phyloP scores from a whole-genome alignment of 2,797 vertebrate species.

The Chaunax sp. region DNA sequence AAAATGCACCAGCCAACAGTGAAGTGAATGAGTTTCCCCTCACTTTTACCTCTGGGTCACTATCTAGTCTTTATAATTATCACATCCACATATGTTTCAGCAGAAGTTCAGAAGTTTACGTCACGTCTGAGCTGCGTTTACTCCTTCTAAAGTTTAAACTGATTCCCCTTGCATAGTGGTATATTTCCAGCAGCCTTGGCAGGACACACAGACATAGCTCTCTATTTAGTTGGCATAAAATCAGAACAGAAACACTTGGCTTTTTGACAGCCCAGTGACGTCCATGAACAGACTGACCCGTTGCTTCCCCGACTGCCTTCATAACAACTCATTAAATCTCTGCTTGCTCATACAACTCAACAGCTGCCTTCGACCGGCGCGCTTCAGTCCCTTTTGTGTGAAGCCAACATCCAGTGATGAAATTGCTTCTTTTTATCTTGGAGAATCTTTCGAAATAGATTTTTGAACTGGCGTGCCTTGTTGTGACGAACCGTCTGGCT shows the following conservation, averaged over 20 bases:
- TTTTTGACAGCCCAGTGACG: slow-evolving; percentile 62
- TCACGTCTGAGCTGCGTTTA: slow-evolving; percentile 42
- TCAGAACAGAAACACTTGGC: slow-evolving; percentile 68
- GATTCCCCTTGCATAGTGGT: slow-evolving; percentile 76
- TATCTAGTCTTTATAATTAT: no score
- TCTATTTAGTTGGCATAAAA: slow-evolving; percentile 76
- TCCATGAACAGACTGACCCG: slow-evolving; percentile 64
- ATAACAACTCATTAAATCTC: slow-evolving; percentile 45
- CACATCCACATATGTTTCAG: no score
- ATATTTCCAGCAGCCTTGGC: slow-evolving; percentile 78
- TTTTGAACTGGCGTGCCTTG: neutral
- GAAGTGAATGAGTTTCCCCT: no score
- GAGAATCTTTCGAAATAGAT: neutral
- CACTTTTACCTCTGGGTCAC: no score
- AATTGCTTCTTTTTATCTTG: neutral
- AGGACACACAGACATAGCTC: slow-evolving; percentile 67
- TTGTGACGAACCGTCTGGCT: slow-evolving; percentile 4
- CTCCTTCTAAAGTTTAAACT: slow-evolving; percentile 63
- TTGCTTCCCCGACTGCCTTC: slow-evolving; percentile 37
- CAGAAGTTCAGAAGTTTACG: no score
- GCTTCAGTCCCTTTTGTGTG: slow-evolving; percentile 1
- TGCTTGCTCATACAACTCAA: slow-evolving; percentile 18
- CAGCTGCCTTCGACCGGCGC: slow-evolving; percentile 28
- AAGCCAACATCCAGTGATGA: neutral
- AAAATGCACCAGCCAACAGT: neutral